Conservation (phyloP, 2,113 vertebrate genomes). For the Nannospalax galili region DNA sequence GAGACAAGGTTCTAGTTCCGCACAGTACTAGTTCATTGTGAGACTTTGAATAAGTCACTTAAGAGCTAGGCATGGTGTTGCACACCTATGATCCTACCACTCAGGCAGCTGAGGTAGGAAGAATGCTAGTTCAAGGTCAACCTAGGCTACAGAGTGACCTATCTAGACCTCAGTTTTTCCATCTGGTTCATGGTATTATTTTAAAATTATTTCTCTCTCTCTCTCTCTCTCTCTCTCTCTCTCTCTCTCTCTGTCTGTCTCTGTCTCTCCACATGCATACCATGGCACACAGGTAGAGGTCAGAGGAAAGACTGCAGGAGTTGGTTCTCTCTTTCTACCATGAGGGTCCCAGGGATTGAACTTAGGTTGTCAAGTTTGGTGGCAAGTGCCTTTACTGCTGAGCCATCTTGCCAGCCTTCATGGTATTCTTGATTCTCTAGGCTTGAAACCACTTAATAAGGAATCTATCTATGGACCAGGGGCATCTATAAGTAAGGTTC, state of each 20-base stretch:
- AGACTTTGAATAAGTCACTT: constrained; percentile 8
- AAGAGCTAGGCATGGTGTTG: background rate
- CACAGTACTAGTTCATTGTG: background rate
- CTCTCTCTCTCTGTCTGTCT: too few relatives aligned
- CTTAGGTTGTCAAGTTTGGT: too few relatives aligned
- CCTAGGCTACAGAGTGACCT: background rate
- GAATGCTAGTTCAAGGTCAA: background rate
- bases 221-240: background rate
- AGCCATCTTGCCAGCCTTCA: too few relatives aligned
- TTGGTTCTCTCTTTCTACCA: too few relatives aligned
- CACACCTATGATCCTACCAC: background rate
- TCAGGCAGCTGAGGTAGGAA: background rate
- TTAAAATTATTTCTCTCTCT: background rate
- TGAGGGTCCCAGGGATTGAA: too few relatives aligned
- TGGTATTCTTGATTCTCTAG: background rate
- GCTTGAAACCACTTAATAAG: constrained; percentile 17
- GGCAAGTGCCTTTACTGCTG: too few relatives aligned
- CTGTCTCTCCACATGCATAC: too few relatives aligned
- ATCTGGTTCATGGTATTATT: background rate
- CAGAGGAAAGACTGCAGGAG: too few relatives aligned
- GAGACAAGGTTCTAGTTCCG: background rate
- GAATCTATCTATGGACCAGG: background rate
- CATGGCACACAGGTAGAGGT: too few relatives aligned
- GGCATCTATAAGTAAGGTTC: background rate
- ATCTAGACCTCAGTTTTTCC: background rate